Percentiles rank a stretch among this genome's conserved stretches.
These are phyloP conservation scores for Porites rus DNA, from an alignment of 92 coral and sea anemone species.

Conservation along the genomic window DNA sequence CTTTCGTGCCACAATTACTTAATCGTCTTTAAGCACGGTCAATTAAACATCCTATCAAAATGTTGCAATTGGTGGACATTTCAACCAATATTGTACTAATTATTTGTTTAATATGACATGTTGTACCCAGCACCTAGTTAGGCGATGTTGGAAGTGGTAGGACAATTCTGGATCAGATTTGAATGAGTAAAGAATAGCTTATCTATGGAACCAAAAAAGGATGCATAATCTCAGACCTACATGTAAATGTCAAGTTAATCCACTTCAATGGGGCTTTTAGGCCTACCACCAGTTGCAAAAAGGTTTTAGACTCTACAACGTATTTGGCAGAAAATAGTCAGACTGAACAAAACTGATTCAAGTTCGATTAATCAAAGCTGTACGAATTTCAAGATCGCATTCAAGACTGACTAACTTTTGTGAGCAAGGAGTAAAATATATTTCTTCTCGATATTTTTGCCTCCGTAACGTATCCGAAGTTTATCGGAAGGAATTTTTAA, in stretches of 20 bases:
- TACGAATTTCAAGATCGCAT: conserved; percentile 3
- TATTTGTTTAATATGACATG: conserved; percentile 8
- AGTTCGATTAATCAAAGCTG: background rate
- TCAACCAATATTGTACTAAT: conserved; percentile 1
- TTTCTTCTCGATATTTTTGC: background rate
- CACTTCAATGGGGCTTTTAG: conserved; percentile 11
- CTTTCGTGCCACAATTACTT: conserved; percentile 9
- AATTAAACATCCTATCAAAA: background rate
- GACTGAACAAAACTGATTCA: conserved; percentile 2
- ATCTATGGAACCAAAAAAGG: conserved; percentile 8
- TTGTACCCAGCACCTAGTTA: conserved; percentile 8
- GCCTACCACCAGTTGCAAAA: background rate
- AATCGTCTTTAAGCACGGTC: background rate
- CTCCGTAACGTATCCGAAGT: conserved; percentile 6
- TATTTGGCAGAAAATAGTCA: conserved; percentile 7
- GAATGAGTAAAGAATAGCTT: conserved; percentile 6
- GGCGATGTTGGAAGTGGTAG: conserved; percentile 10
- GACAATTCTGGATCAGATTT: conserved; percentile 18
- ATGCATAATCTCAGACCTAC: conserved; percentile 1
- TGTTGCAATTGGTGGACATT: background rate
- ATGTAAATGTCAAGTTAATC: conserved; percentile 12
- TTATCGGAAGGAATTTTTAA: background rate
- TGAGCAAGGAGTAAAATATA: conserved; percentile 12
- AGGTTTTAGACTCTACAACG: background rate
- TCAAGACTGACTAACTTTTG: conserved; percentile 7